Base-by-base conservation (phyloP, 53 echinoderm and acorn worm species). In the Echinarachnius parma region DNA sequence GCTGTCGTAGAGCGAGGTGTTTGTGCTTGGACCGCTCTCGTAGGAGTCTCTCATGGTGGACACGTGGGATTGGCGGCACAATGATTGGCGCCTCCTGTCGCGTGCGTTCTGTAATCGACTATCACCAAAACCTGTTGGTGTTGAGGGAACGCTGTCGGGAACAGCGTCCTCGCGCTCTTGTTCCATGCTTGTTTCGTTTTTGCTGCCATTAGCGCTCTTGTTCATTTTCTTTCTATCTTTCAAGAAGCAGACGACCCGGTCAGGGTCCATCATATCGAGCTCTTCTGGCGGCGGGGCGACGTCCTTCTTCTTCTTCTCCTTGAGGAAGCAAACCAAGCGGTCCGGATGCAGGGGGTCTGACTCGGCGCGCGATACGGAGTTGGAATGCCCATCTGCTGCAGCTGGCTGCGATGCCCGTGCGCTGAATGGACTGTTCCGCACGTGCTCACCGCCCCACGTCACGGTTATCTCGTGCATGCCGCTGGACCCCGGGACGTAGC, bases 401-500 rank as follows among this genome's bases (percentile, higher is more conserved):
- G 62, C 80, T 60, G 78, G 32, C 28, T 27, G 26, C 14, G 74
- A 61, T 3, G 86, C 83, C 4, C 77, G 75, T 13, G 86, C 83
- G 15, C 28, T 78, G 77, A 85, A 98, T 15, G 98, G 98, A 59
- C 98, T 98, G 66, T 88, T 98, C 31, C 82, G 87, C 13, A 89
- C 88, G 54, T 98, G 98, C 25, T 91, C 88, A 26, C 88, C 91
- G 28, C 90, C 98, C 98, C 98, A 98, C 1, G 87, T 80, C 1
- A 98, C 87, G 0, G 82, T 75, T 34, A 98, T 77, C 32, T 80
- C 81, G 44, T 92, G 83, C 0, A 36, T 48, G 15, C 98, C 98
- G 4, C 31, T 48, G 16, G 72, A 69, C 21, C 62, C 66, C 2
- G 98, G 81, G 2, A 88, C 78, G 64, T 98, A 98, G 70, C 80